Percentiles rank a stretch among this genome's conserved stretches.
Evolutionary conservation across 1,140 invertebrate species (phyloP).

Genomic region (Lepidurus apus): DNA sequence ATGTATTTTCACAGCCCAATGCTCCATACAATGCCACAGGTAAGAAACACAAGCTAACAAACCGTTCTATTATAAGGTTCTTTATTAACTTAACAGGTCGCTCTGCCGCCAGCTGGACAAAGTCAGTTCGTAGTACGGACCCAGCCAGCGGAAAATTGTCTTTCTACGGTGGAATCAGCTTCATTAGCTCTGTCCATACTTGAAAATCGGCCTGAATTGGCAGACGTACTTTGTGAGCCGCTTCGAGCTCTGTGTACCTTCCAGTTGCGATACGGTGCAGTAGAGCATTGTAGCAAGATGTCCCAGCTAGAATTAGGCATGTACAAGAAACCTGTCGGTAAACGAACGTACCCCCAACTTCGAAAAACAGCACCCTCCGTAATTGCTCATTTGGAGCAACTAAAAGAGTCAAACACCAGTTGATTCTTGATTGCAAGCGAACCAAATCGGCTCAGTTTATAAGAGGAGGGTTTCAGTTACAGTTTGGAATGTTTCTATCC

Average conservation of each 20-base stretch:
- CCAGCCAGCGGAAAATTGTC: constrained; percentile 81
- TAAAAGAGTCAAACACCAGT: not conserved
- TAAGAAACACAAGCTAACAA: constrained; percentile 32
- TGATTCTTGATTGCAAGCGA: not conserved
- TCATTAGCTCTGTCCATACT: constrained; percentile 71
- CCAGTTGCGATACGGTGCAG: constrained; percentile 83
- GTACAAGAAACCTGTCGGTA: constrained; percentile 76
- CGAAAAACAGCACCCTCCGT: constrained; percentile 33
- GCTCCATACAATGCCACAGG: constrained; percentile 45
- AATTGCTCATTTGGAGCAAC: not conserved
- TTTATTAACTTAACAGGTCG: constrained; percentile 51
- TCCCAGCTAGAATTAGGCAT: constrained; percentile 75
- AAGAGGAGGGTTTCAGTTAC: constrained; percentile 5
- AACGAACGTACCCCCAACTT: constrained; percentile 59
- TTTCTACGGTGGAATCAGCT: constrained; percentile 86
- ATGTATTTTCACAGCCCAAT: constrained; percentile 47
- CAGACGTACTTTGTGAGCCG: constrained; percentile 64
- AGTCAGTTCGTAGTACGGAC: constrained; percentile 89
- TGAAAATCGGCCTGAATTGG: constrained; percentile 62
- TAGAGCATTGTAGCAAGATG: constrained; percentile 87
- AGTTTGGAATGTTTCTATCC: constrained; percentile 8
- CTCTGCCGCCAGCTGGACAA: constrained; percentile 60
- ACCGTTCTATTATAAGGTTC: not conserved
- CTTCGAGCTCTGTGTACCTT: constrained; percentile 72
- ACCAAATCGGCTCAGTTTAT: not conserved